Evolutionary conservation across 2,797 vertebrate species (phyloP).

Genomic region (Nyctibius grandis): DNA sequence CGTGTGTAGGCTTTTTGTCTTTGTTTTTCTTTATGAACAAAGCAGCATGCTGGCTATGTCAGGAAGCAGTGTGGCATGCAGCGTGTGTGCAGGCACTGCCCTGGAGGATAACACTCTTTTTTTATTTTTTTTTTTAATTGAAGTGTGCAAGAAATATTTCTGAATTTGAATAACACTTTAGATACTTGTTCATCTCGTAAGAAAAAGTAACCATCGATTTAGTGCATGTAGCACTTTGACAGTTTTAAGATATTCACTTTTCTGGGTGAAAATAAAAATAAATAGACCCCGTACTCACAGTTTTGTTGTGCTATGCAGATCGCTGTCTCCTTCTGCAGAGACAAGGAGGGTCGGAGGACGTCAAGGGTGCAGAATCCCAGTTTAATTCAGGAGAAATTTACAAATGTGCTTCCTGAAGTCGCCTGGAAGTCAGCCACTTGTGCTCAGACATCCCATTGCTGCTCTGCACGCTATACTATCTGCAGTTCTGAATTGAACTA

Average conservation of each 20-base stretch:
- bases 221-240: not conserved
- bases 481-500: slow-evolving; percentile 86
- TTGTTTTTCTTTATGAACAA: slow-evolving; percentile 74
- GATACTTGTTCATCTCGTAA: not conserved
- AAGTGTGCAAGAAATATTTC: slow-evolving; percentile 30
- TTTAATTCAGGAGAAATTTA: not conserved
- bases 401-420: slow-evolving; percentile 59
- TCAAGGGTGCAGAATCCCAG: slow-evolving; percentile 65
- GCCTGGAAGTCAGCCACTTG: slow-evolving; percentile 59
- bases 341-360: not conserved
- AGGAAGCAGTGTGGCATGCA: slow-evolving; percentile 55
- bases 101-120: slow-evolving; percentile 27
- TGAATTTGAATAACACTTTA: not conserved
- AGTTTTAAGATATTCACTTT: not conserved
- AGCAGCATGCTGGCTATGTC: slow-evolving; percentile 60
- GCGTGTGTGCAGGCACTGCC: slow-evolving; percentile 52
- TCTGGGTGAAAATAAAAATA: slow-evolving; percentile 30
- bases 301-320: slow-evolving; percentile 33
- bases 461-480: slow-evolving; percentile 73
- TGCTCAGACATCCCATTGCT: slow-evolving; percentile 68
- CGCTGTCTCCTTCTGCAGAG: not conserved
- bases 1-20: slow-evolving; percentile 54
- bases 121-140: not conserved
- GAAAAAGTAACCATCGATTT: not conserved
- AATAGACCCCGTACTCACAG: slow-evolving; percentile 62